phyloP scores from a whole-genome alignment of 1,140 invertebrate species.

The Daktulosphaira vitifoliae region DNA sequence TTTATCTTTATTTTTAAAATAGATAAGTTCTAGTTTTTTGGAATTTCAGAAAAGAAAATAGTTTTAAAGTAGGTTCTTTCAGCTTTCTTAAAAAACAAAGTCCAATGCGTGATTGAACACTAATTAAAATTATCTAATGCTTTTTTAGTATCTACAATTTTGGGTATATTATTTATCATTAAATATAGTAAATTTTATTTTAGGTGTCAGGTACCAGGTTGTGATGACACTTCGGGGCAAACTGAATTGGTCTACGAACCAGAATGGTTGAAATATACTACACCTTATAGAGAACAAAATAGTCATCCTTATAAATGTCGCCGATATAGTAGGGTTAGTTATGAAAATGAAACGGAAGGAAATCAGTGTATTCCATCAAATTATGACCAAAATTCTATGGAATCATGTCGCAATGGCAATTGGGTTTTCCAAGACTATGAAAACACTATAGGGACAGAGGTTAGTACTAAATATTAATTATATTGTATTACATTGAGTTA shows the following conservation, averaged over 20 bases:
- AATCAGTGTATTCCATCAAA: neutral
- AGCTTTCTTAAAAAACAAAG: too few species aligned
- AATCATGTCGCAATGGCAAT: slow-evolving; percentile 32
- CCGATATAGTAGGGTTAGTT: slow-evolving; percentile 40
- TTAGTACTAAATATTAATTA: slow-evolving; percentile 38
- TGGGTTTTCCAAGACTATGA: slow-evolving; percentile 49
- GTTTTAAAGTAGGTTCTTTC: too few species aligned
- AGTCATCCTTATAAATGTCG: neutral
- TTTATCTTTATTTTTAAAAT: too few species aligned
- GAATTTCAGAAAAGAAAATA: too few species aligned
- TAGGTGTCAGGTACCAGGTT: slow-evolving; percentile 16
- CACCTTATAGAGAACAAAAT: neutral
- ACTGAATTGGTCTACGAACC: neutral
- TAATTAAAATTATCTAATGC: too few species aligned
- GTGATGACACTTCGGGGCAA: neutral
- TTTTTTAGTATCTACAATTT: too few species aligned
- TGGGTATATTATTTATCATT: too few species aligned
- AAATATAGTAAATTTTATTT: too few species aligned
- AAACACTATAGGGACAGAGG: slow-evolving; percentile 51
- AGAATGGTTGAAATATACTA: slow-evolving; percentile 3
- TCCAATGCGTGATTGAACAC: too few species aligned
- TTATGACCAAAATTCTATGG: neutral
- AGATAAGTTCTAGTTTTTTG: too few species aligned
- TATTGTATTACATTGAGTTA: neutral
- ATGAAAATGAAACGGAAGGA: slow-evolving; percentile 31